Evolutionary conservation across 2,113 vertebrate genomes (phyloP).

Genomic region (Aegithalos caudatus): DNA sequence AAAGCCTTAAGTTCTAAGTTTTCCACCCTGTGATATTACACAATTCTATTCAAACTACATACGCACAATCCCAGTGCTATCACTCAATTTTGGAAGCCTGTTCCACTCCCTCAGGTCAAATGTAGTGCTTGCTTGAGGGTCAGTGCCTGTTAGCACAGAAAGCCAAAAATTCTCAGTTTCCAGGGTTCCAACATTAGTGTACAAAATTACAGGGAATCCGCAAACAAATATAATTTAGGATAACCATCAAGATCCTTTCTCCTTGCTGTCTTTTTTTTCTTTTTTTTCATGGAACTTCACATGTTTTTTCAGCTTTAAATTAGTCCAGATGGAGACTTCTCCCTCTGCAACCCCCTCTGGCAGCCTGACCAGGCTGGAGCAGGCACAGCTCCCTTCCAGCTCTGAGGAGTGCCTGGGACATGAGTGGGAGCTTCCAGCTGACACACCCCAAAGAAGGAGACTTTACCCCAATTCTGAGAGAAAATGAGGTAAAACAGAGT

Average conservation of each 20-base stretch:
- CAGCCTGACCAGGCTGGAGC: background rate
- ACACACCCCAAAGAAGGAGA: background rate
- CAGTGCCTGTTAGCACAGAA: too few relatives aligned
- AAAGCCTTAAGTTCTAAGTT: too few relatives aligned
- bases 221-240: background rate
- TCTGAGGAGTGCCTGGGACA: background rate
- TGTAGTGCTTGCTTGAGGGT: too few relatives aligned
- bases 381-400: background rate
- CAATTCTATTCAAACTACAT: too few relatives aligned
- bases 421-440: background rate
- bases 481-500: background rate
- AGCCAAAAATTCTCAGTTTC: too few relatives aligned
- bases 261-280: background rate
- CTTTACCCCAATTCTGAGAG: background rate
- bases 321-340: background rate
- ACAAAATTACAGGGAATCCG: background rate
- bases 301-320: background rate
- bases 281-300: background rate
- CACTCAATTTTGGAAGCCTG: too few relatives aligned
- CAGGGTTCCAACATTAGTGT: too few relatives aligned
- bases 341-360: background rate
- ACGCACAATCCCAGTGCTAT: too few relatives aligned
- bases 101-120: too few relatives aligned
- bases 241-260: background rate
- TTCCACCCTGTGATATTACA: too few relatives aligned